Evolutionary conservation across 2,797 vertebrate genomes (phyloP).

Genomic region (Microhierax caerulescens): DNA sequence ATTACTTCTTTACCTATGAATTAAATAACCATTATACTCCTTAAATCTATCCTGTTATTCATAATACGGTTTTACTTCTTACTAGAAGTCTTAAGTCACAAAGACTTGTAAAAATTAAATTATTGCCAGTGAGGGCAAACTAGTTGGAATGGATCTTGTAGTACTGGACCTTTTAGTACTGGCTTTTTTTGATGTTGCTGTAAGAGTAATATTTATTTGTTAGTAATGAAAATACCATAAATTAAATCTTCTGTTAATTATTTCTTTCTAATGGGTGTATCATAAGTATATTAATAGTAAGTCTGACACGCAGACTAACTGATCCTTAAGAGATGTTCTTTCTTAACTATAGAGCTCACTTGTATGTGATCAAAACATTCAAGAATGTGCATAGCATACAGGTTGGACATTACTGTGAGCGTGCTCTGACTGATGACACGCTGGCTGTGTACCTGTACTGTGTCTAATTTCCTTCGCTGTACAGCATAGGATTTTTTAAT

Average conservation of each 20-base stretch:
- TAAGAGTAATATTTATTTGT: neutral
- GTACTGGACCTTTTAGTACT: neutral
- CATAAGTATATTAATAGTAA: neutral
- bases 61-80: neutral
- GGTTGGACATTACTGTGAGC: neutral
- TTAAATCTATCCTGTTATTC: neutral
- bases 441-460: neutral
- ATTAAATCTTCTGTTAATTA: neutral
- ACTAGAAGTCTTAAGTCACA: neutral
- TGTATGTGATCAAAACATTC: neutral
- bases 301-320: neutral
- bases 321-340: neutral
- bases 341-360: neutral
- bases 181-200: neutral
- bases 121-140: neutral
- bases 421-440: neutral
- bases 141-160: neutral
- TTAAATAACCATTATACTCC: neutral
- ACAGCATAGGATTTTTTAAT: neutral
- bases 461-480: neutral
- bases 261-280: neutral
- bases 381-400: neutral
- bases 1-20: constrained; percentile 11
- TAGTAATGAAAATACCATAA: neutral
- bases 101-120: neutral